These are phyloP conservation scores for Thera britannica DNA, from an alignment of 2,888 invertebrate species.

Conservation along the genomic window DNA sequence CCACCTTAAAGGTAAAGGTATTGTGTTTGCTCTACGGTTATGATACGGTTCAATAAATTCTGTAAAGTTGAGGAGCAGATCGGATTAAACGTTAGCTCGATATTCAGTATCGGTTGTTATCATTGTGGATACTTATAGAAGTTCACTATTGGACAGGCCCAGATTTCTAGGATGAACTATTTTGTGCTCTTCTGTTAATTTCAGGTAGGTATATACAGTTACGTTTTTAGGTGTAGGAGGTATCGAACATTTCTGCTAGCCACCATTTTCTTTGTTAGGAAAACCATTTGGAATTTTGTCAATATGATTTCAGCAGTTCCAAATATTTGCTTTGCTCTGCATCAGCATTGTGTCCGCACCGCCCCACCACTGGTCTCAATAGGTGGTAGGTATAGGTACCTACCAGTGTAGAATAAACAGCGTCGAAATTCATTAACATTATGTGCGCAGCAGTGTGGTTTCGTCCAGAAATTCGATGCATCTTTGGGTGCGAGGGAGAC, in stretches of 20 bases:
- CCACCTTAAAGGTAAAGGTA: constrained; percentile 54
- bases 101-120: background rate
- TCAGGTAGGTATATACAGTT: no score
- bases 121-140: background rate
- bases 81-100: background rate
- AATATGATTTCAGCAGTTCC: constrained; percentile 16
- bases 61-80: constrained; percentile 25
- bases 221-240: no score
- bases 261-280: constrained; percentile 7
- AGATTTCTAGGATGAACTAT: background rate
- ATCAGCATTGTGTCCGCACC: constrained; percentile 27
- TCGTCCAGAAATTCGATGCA: constrained; percentile 81
- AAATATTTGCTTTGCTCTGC: constrained; percentile 24
- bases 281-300: constrained; percentile 11
- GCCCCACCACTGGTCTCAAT: constrained; percentile 19
- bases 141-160: background rate
- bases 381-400: constrained; percentile 20
- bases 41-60: constrained; percentile 36
- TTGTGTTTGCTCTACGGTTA: constrained; percentile 49
- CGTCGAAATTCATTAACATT: constrained; percentile 78
- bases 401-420: constrained; percentile 46
- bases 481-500: constrained; percentile 79
- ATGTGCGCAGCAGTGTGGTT: constrained; percentile 75
- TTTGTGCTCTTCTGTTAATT: no score
- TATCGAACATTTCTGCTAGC: constrained; percentile 5